Conservation (phyloP, 2,113 vertebrate genomes). For the Tetrax tetrax region DNA sequence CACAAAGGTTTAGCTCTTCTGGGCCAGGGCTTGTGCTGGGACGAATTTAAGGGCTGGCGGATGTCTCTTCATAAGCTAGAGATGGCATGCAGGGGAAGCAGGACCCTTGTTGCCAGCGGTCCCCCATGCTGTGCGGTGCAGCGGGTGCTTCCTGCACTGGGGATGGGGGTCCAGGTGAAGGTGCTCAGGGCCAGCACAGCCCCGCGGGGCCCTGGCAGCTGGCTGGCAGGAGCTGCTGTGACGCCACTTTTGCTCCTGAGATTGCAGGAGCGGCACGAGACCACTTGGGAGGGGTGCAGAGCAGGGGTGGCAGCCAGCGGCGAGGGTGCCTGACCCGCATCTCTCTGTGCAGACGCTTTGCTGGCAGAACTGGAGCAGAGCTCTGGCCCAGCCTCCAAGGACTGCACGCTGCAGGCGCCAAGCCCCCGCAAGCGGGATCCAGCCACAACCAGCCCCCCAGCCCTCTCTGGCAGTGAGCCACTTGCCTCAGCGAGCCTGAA, state of each 20-base stretch:
- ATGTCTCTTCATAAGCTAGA: not conserved
- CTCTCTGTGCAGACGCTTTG: constrained; percentile 57
- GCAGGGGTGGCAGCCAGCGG: not conserved
- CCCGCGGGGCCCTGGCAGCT: rapidly evolving
- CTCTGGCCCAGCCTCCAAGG: not conserved
- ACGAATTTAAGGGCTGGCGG: too few species aligned
- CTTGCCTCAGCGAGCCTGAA: not conserved
- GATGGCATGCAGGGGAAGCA: rapidly evolving
- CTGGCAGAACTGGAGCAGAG: constrained; percentile 73
- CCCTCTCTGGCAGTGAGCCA: rapidly evolving
- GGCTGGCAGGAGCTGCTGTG: not conserved
- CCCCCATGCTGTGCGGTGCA: rapidly evolving
- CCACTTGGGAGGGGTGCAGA: rapidly evolving
- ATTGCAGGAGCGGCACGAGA: not conserved
- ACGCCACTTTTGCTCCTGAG: not conserved
- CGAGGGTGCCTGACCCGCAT: rapidly evolving
- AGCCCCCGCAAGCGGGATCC: not conserved
- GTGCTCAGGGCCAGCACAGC: not conserved
- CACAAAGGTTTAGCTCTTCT: not conserved
- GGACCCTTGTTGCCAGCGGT: too few species aligned
- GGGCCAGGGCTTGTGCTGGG: not conserved
- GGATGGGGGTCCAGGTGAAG: rapidly evolving
- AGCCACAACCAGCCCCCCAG: not conserved
- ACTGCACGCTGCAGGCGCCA: not conserved
- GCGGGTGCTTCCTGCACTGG: rapidly evolving